phyloP scores from a whole-genome alignment of 2,113 vertebrate species.

The Entosphenus tridentatus region DNA sequence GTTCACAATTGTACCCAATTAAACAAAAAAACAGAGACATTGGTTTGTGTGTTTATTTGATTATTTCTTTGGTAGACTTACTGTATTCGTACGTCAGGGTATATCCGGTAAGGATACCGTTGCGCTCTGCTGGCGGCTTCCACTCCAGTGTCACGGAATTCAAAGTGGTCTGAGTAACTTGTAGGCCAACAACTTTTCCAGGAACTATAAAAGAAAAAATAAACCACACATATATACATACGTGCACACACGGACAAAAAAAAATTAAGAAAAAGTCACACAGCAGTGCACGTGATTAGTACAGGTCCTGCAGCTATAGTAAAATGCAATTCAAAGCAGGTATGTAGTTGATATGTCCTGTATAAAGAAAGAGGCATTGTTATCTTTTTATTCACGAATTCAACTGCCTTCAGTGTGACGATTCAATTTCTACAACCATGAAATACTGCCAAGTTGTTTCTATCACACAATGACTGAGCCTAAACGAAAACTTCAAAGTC shows the following conservation, averaged over 20 bases:
- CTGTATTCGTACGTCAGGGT: constrained; percentile 70
- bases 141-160: constrained; percentile 72
- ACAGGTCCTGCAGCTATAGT: neutral
- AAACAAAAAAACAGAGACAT: too few species aligned
- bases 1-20: too few species aligned
- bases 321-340: neutral
- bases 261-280: neutral
- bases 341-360: too few species aligned
- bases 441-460: too few species aligned
- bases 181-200: constrained; percentile 40
- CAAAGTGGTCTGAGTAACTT: constrained; percentile 35
- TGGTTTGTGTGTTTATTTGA: too few species aligned
- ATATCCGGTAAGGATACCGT: constrained; percentile 63
- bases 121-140: constrained; percentile 50
- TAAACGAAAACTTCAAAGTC: too few species aligned
- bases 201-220: constrained; percentile 36
- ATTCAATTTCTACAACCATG: too few species aligned
- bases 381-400: too few species aligned
- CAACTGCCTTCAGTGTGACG: too few species aligned
- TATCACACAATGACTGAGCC: too few species aligned
- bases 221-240: neutral
- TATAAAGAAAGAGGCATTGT: too few species aligned
- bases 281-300: neutral
- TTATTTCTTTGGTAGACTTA: constrained; percentile 22
- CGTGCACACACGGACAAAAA: neutral